phyloP scores from a whole-genome alignment of 2,113 vertebrate species.

The Atlantisia rogersi region DNA sequence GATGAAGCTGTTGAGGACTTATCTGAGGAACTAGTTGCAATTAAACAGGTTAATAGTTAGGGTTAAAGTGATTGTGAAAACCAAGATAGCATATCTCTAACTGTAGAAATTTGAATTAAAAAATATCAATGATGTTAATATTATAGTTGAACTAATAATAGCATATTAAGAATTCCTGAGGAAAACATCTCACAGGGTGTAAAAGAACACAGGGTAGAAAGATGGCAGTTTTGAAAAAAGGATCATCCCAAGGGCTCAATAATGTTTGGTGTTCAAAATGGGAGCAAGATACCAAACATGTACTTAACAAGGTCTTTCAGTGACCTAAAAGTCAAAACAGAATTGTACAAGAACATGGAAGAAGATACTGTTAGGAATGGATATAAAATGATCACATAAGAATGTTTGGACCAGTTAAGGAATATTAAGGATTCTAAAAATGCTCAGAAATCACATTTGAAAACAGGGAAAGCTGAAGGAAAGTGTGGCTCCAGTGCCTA shows the following conservation, averaged over 20 bases:
- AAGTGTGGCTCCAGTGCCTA: not conserved
- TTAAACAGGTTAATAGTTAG: not conserved
- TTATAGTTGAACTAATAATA: not conserved
- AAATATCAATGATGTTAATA: not conserved
- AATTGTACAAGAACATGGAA: not conserved
- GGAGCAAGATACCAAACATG: not conserved
- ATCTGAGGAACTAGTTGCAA: not conserved
- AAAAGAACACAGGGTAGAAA: not conserved
- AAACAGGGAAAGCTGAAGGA: not conserved
- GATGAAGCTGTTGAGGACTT: not conserved
- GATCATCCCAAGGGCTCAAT: not conserved
- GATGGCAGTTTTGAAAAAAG: not conserved
- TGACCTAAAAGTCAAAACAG: not conserved
- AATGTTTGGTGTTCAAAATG: not conserved
- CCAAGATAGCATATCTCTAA: not conserved
- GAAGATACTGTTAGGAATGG: not conserved
- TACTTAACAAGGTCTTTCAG: not conserved
- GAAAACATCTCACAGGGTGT: not conserved
- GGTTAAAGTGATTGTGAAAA: not conserved
- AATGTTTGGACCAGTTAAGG: not conserved
- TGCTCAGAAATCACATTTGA: not conserved
- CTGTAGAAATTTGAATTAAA: not conserved
- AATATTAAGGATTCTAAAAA: not conserved
- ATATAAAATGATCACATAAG: not conserved
- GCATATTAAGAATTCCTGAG: not conserved